Evolutionary conservation across 1,140 invertebrate species (phyloP).

Genomic region (Stenopsyche tienmushanensis): DNA sequence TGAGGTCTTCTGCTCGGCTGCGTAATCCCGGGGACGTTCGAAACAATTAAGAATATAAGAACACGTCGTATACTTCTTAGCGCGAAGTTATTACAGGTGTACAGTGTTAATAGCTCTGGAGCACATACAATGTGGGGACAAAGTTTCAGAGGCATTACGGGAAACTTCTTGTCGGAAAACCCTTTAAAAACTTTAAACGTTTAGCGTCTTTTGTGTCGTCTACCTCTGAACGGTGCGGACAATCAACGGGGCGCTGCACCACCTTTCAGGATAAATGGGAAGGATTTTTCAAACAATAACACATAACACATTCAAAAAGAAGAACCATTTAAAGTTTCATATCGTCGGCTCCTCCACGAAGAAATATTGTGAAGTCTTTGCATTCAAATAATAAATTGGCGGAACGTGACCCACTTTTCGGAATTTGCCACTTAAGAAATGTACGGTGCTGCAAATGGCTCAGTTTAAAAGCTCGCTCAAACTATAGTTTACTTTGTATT

Average conservation of each 20-base stretch:
- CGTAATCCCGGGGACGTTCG: too few species aligned
- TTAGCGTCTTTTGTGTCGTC: constrained; percentile 4
- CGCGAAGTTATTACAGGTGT: too few species aligned
- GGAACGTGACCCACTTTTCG: neutral
- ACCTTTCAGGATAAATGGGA: neutral
- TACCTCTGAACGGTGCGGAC: neutral
- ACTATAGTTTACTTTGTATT: too few species aligned
- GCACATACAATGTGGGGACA: neutral
- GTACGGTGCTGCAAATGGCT: too few species aligned
- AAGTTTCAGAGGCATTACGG: neutral
- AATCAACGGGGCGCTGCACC: neutral
- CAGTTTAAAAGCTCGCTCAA: too few species aligned
- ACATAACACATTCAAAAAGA: neutral
- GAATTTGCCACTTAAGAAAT: too few species aligned
- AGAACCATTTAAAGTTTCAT: constrained; percentile 2
- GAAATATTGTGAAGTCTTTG: neutral
- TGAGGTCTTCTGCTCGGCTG: too few species aligned
- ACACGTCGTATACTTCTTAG: too few species aligned
- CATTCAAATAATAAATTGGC: neutral
- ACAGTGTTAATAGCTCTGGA: constrained; percentile 2
- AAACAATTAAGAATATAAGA: too few species aligned
- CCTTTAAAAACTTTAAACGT: constrained; percentile 3
- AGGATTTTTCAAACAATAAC: constrained; percentile 5
- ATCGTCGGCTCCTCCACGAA: neutral
- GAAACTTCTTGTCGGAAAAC: neutral